phyloP scores from a whole-genome alignment of 2,113 vertebrate species.

The Typhlomys cinereus region DNA sequence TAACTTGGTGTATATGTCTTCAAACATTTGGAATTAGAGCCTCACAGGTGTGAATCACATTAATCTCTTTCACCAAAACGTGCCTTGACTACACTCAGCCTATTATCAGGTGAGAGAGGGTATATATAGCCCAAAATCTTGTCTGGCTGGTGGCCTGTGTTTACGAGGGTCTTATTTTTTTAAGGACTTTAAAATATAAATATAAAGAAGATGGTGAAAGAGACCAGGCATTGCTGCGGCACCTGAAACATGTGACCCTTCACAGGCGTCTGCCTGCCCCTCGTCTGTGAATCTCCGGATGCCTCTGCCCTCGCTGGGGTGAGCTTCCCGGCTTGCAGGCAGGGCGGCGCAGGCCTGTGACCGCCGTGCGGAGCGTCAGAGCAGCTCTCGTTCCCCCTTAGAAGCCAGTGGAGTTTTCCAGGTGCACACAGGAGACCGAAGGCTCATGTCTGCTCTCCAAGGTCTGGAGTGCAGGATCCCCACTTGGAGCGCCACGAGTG shows the following conservation, averaged over 20 bases:
- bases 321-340: too few relatives aligned
- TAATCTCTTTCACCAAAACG: neutral
- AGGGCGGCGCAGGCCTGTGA: too few relatives aligned
- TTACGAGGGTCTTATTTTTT: neutral
- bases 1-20: neutral
- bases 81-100: neutral
- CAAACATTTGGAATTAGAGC: neutral
- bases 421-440: neutral
- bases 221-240: neutral
- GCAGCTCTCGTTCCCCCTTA: neutral
- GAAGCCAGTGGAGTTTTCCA: accelerated
- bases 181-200: neutral
- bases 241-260: neutral
- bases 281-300: neutral
- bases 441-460: accelerated
- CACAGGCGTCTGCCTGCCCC: neutral
- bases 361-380: neutral
- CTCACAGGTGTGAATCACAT: neutral
- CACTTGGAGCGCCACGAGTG: neutral
- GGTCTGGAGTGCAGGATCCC: accelerated
- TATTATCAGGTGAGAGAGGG: too few relatives aligned
- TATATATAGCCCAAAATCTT: neutral
- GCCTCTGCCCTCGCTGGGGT: too few relatives aligned
- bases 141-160: neutral
- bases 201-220: neutral